A percentile compares a stretch with the other conserved stretches of the same genome.
These are phyloP conservation scores for Sabatieria punctata DNA, from an alignment of 2,888 invertebrate species.

Conservation along the genomic window DNA sequence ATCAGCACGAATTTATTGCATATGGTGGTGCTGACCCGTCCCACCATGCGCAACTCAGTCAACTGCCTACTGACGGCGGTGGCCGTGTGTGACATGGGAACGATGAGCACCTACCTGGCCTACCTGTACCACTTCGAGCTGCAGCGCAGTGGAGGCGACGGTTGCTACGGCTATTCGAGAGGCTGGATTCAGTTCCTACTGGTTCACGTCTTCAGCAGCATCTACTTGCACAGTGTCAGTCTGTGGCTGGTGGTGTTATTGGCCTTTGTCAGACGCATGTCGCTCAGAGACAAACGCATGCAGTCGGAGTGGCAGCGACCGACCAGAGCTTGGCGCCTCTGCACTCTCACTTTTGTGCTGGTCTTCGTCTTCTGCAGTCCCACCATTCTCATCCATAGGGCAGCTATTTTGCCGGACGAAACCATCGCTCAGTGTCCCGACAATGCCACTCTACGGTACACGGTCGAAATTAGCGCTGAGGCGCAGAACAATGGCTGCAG, in stretches of 20 bases:
- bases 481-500: too few relatives aligned
- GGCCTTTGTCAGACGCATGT: conserved; percentile 26
- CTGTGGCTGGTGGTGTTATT: conserved; percentile 26
- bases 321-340: conserved; percentile 21
- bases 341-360: conserved; percentile 15
- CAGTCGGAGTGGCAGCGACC: conserved; percentile 24
- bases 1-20: neutral
- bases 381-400: conserved; percentile 24
- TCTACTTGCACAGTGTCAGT: conserved; percentile 24
- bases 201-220: conserved; percentile 22
- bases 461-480: too few relatives aligned
- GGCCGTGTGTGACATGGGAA: neutral
- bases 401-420: too few relatives aligned
- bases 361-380: conserved; percentile 23
- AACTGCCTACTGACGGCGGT: neutral
- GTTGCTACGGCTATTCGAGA: conserved; percentile 20
- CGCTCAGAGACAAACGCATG: conserved; percentile 19
- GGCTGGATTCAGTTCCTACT: conserved; percentile 24
- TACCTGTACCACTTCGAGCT: neutral
- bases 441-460: too few relatives aligned
- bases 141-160: neutral
- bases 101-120: neutral
- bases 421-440: too few relatives aligned
- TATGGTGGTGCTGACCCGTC: neutral
- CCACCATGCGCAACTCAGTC: neutral